phyloP scores from a whole-genome alignment of 2,113 vertebrate species.

The Pelodiscus sinensis region DNA sequence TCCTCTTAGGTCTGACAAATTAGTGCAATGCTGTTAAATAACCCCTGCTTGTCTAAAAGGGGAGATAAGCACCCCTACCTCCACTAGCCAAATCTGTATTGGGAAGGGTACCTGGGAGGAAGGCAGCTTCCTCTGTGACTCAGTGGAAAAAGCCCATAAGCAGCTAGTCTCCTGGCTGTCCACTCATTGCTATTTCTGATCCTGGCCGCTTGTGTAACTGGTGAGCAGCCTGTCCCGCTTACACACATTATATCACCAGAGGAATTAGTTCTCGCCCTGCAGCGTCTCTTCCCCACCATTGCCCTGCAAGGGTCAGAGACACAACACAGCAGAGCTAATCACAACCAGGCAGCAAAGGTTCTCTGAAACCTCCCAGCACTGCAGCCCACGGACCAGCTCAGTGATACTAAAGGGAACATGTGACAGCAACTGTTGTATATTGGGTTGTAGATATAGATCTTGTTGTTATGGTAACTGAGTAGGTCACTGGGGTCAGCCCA shows the following conservation, averaged over 20 bases:
- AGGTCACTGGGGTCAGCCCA: too few species aligned
- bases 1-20: not conserved
- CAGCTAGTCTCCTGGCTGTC: not conserved
- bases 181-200: not conserved
- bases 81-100: not conserved
- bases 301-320: not conserved
- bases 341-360: fast-evolving
- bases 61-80: not conserved
- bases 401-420: not conserved
- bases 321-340: not conserved
- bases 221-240: not conserved
- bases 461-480: too few species aligned
- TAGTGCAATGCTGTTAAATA: not conserved
- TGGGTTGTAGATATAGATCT: too few species aligned
- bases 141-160: not conserved
- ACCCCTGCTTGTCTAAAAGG: not conserved
- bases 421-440: fast-evolving
- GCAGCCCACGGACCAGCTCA: not conserved
- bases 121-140: not conserved
- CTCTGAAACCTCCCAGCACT: fast-evolving
- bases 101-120: fast-evolving
- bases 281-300: not conserved
- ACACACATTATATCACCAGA: not conserved
- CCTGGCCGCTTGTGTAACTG: not conserved
- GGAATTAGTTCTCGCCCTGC: not conserved